Evolutionary conservation across 2,888 invertebrate genomes (phyloP).

Genomic region (Chymomyza amoena): DNA sequence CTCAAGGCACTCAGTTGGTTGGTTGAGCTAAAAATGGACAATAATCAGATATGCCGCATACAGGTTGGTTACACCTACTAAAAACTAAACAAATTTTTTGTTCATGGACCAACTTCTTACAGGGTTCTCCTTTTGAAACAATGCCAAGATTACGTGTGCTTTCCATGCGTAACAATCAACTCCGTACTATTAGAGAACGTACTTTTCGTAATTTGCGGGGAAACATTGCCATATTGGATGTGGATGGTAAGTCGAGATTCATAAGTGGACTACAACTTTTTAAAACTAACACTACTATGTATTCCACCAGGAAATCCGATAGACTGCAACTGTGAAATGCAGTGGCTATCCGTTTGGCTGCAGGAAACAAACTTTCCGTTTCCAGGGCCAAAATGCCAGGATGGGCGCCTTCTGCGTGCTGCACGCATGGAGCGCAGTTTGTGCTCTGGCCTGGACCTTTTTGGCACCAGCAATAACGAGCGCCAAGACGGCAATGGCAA

Average conservation of each 20-base stretch:
- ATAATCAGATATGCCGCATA: slow-evolving; percentile 89
- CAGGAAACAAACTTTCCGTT: slow-evolving; percentile 84
- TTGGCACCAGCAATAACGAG: slow-evolving; percentile 56
- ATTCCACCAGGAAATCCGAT: slow-evolving; percentile 87
- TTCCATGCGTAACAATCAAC: slow-evolving; percentile 87
- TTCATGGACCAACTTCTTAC: not conserved
- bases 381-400: slow-evolving; percentile 87
- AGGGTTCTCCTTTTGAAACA: slow-evolving; percentile 88
- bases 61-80: slow-evolving; percentile 76
- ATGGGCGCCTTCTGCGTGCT: slow-evolving; percentile 87
- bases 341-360: slow-evolving; percentile 91
- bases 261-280: not conserved
- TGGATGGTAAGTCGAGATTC: slow-evolving; percentile 83
- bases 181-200: slow-evolving; percentile 86
- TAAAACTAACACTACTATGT: not conserved
- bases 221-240: slow-evolving; percentile 89
- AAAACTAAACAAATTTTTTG: too few relatives aligned
- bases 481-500: slow-evolving; percentile 74
- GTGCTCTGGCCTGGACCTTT: slow-evolving; percentile 79
- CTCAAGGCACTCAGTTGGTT: slow-evolving; percentile 90
- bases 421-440: slow-evolving; percentile 85
- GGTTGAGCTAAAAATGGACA: slow-evolving; percentile 91
- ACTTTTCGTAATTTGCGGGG: slow-evolving; percentile 87
- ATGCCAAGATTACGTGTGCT: slow-evolving; percentile 91
- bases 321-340: slow-evolving; percentile 88